A percentile compares a stretch with the other conserved stretches of the same genome.
Evolutionary conservation across 23 tunicate genomes (phyloP).

Genomic region (Trididemnum nubilum): DNA sequence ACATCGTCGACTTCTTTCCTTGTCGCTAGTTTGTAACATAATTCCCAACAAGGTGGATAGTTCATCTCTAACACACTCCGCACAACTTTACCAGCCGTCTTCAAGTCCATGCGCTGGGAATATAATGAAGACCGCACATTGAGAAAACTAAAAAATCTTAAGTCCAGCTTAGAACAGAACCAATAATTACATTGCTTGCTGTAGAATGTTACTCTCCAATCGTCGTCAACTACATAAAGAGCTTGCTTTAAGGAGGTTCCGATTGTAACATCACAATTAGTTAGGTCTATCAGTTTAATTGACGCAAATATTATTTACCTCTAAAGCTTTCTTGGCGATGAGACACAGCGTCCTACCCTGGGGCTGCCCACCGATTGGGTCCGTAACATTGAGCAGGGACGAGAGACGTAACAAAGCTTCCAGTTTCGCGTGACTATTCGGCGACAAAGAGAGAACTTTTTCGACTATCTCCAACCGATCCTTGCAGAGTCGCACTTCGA

Average conservation of each 20-base stretch:
- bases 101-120: conserved; percentile 15
- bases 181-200: too few relatives aligned
- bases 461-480: conserved; percentile 44
- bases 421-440: conserved; percentile 28
- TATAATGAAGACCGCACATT: background rate
- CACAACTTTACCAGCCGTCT: conserved; percentile 12
- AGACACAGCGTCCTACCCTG: conserved; percentile 36
- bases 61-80: conserved; percentile 28
- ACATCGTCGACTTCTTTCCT: conserved; percentile 21
- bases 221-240: too few relatives aligned
- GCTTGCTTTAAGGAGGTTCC: too few relatives aligned
- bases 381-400: conserved; percentile 28
- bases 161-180: too few relatives aligned
- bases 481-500: conserved; percentile 41
- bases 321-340: conserved; percentile 43
- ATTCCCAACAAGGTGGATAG: conserved; percentile 37
- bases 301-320: background rate
- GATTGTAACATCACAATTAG: too few relatives aligned
- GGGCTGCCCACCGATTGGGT: background rate
- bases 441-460: conserved; percentile 18
- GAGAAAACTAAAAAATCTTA: background rate
- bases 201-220: too few relatives aligned
- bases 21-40: conserved; percentile 36
- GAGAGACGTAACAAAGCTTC: conserved; percentile 37
- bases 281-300: too few relatives aligned